phyloP scores from a whole-genome alignment of 1,140 invertebrate genomes.

The Drosophila triauraria region DNA sequence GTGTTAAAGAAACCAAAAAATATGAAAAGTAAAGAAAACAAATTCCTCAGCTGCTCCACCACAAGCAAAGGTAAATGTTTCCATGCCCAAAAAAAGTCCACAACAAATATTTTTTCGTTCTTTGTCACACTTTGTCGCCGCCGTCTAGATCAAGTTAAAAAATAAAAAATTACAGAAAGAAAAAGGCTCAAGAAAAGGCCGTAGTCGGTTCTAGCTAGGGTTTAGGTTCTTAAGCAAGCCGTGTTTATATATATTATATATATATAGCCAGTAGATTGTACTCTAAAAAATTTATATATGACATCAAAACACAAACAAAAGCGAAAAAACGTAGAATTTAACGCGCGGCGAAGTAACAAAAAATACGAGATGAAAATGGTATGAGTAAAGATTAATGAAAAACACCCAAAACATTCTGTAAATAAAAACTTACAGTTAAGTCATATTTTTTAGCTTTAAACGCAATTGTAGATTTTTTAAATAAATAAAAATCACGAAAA shows the following conservation, averaged over 20 bases:
- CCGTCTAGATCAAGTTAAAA: slow-evolving; percentile 50
- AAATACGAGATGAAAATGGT: slow-evolving; percentile 40
- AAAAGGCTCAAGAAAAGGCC: slow-evolving; percentile 20
- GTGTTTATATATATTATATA: slow-evolving; percentile 71
- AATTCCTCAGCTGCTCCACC: slow-evolving; percentile 51
- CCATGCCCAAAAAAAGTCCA: slow-evolving; percentile 41
- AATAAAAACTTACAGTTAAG: slow-evolving; percentile 73
- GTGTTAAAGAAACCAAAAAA: slow-evolving; percentile 64
- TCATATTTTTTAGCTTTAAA: slow-evolving; percentile 83
- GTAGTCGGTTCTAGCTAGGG: slow-evolving; percentile 66
- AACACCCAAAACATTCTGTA: slow-evolving; percentile 43
- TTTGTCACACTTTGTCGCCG: slow-evolving; percentile 48
- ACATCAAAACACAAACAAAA: slow-evolving; percentile 27
- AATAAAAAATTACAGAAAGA: slow-evolving; percentile 6
- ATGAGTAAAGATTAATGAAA: slow-evolving; percentile 43
- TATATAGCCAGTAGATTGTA: slow-evolving; percentile 77
- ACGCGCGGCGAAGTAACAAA: slow-evolving; percentile 63
- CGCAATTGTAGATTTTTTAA: slow-evolving; percentile 84
- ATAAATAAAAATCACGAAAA: slow-evolving; percentile 56
- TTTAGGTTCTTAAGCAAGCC: slow-evolving; percentile 66
- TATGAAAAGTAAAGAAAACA: slow-evolving; percentile 43
- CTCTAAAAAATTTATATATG: slow-evolving; percentile 59
- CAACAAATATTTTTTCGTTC: slow-evolving; percentile 51
- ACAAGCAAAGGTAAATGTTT: slow-evolving; percentile 55
- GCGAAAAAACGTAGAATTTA: slow-evolving; percentile 67